Base-by-base conservation (phyloP, 2,113 vertebrate genomes). In the Thryonomys swinderianus region DNA sequence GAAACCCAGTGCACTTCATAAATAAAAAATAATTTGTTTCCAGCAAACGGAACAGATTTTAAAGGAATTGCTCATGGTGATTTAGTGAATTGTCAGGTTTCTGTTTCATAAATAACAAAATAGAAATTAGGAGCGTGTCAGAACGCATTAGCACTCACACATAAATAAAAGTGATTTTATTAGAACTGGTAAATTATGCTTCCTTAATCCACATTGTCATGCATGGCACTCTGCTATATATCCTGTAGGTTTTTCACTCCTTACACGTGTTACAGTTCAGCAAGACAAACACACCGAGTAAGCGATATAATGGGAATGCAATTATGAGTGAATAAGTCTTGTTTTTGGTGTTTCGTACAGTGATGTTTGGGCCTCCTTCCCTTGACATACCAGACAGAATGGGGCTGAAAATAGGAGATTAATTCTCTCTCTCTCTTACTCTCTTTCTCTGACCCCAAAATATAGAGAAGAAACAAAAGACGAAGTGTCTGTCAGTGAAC, bases 41-140 rank as follows among this genome's bases (percentile, higher is more conserved):
- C 55, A 61, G 85, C 17, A 86, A 95, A 91, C 16, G 59, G 57
- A 94, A 91, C 45, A 4, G 57, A 86, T 91, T 93, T 91, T 86
- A 82, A 93, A 94, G 93, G 51, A 85, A 82, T 83, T 16, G 55
- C 78, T 95, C 85, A 59, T 64, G 34, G 66, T 94, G 80, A 97
- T 95, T 84, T 53, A 96, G 94, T 42, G 87, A 93, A 96, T 93
- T 97, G 25, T 95, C 92, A 96, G 88, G 25, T 76, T 93, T 88
- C 48, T 85, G 27, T 92, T 95, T 97, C 95, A 73, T 95, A 96
- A 97, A 96, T 79, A 97, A 94, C 59, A 96, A 96, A 97, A 53
- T 16, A 97, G 93, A 97, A 97, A 97, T 96, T 85, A 97, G 88
- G 57, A 78, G 40, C 10, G 0, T 0, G 3, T 85, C 74, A 88